phyloP scores from a whole-genome alignment of 2,797 vertebrate species.

The Platyrinchus mystaceus region DNA sequence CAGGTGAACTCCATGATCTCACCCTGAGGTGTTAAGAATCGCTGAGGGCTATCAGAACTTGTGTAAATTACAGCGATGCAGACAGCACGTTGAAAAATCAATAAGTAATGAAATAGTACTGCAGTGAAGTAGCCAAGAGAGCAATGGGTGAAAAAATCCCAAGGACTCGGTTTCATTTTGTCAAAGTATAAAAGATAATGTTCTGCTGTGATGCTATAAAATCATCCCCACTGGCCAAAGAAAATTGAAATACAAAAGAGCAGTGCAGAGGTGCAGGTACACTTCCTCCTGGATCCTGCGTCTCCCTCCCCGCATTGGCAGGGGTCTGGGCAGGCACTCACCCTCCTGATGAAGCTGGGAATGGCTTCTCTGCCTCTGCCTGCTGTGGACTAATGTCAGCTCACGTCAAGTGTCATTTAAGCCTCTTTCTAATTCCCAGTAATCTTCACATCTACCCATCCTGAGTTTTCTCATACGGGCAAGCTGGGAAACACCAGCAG shows the following conservation, averaged over 20 bases:
- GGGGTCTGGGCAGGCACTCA: neutral
- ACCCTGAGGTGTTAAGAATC: constrained; percentile 79
- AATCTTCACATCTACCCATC: neutral
- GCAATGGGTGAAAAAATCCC: constrained; percentile 81
- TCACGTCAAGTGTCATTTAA: neutral
- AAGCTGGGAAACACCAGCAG: neutral
- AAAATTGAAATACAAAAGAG: constrained; percentile 63
- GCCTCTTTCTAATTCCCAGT: neutral
- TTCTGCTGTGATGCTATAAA: constrained; percentile 75
- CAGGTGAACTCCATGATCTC: constrained; percentile 69
- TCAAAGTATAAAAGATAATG: constrained; percentile 80
- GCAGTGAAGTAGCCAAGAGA: constrained; percentile 79
- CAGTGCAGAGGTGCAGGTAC: neutral
- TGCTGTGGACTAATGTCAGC: neutral
- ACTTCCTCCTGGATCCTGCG: neutral
- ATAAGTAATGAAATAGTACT: constrained; percentile 84
- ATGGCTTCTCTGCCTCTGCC: neutral
- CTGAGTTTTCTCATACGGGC: neutral
- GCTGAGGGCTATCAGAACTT: constrained; percentile 80
- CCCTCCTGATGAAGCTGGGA: neutral
- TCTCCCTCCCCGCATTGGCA: neutral
- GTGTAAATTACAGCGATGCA: constrained; percentile 83
- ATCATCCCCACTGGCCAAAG: constrained; percentile 71
- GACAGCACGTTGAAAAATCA: constrained; percentile 79
- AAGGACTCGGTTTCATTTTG: constrained; percentile 79